Evolutionary conservation across 2,797 vertebrate genomes (phyloP), one percentile per base, ranked within the genome.

Genomic region (Phalanger gymnotis): DNA sequence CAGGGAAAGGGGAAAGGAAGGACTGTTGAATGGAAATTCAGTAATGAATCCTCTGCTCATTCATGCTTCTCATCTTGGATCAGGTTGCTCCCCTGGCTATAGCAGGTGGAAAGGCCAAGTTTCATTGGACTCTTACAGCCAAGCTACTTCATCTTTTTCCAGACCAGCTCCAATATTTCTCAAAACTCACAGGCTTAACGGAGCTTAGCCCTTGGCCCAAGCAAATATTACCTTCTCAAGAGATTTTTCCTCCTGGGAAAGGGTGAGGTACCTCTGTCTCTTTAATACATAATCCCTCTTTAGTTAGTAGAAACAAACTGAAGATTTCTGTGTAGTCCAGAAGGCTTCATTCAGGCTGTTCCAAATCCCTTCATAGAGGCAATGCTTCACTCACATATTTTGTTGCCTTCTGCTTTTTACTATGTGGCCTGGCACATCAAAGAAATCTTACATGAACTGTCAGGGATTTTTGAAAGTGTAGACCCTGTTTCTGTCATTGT

Each of bases 401-500:
- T 34, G n/a, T 34, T n/a, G 22, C 7, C n/a, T 91, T 73, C 11
- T 27, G 19, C 3, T 81, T 61, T 91, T 12, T 58, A 61, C 93
- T 57, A n/a, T 34, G 40, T 54, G 25, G 22, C 28, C 2, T 3
- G 34, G n/a, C 22, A 40, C 54, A 91, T 55, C 66, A 87, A 91
- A 93, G 54, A 94, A 53, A 58, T 90, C 93, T 58, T 87, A 90
- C 57, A 54, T 58, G 5, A 94, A 93, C 51, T 34, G 40, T 22
- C 0, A 90, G 93, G 90, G 89, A 52, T 92, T 94, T 94, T 94
- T n/a, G 56, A 92, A 94, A 92, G 47, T 94, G 28, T 14, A 92
- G 10, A 14, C 11, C 40, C 61, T 54, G 87, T 54, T 92, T 1
- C 9, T 90, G 51, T 87, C n/a, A 25, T 27, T 87, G 53, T 7